Conservation (phyloP, 2,797 vertebrate species). For the Gambelia wislizenii region DNA sequence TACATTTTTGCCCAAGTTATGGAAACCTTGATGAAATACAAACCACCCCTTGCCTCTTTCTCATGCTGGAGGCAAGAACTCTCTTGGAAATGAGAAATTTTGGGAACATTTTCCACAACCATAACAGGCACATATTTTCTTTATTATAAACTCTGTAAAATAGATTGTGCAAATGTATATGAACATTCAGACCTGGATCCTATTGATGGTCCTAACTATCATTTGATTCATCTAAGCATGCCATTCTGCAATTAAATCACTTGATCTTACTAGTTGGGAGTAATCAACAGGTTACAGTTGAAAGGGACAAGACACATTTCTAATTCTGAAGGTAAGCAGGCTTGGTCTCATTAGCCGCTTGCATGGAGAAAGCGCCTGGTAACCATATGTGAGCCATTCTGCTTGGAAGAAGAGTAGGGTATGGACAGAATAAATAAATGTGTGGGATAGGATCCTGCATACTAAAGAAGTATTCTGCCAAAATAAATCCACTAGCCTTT, state of each 20-base stretch:
- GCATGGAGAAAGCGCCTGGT: not conserved
- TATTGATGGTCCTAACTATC: no score
- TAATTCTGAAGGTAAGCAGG: not conserved
- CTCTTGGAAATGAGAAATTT: no score
- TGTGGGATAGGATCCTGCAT: not conserved
- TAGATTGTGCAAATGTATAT: not conserved
- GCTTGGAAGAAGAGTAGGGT: not conserved
- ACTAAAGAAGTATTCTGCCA: not conserved
- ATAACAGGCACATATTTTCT: not conserved
- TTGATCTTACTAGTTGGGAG: no score
- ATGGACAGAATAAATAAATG: not conserved
- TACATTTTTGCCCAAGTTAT: no score
- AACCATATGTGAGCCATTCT: not conserved
- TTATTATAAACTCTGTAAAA: not conserved
- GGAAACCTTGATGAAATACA: no score
- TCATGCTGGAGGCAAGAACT: no score
- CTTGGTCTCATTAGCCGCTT: not conserved
- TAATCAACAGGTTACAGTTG: no score
- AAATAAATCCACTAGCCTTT: conserved; percentile 10
- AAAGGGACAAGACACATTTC: not conserved
- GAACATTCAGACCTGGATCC: not conserved
- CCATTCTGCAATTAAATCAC: no score
- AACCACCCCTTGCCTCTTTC: no score
- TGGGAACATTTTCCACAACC: no score
- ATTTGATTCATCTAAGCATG: no score